These are phyloP conservation scores for Monochamus saltuarius DNA, from an alignment of 1,140 invertebrate species.

Conservation along the genomic window DNA sequence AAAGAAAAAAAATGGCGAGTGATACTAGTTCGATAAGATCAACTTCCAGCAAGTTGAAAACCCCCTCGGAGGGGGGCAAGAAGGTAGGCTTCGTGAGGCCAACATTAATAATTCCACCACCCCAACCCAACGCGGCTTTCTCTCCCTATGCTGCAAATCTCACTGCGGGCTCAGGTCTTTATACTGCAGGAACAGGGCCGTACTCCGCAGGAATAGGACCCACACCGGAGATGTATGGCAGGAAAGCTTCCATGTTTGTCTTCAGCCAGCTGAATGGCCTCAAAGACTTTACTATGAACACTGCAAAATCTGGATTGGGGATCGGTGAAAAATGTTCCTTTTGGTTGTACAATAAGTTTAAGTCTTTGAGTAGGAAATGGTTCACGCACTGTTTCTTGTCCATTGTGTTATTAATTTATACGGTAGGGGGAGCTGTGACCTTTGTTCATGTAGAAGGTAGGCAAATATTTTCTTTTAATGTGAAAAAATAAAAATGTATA, in stretches of 20 bases:
- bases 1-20: conserved; percentile 12
- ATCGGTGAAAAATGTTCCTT: conserved; percentile 78
- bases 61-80: conserved; percentile 16
- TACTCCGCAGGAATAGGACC: conserved; percentile 1
- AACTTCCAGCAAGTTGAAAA: conserved; percentile 8
- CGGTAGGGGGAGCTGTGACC: conserved; percentile 72
- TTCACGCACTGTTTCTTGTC: conserved; percentile 86
- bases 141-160: not conserved
- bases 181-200: conserved; percentile 2
- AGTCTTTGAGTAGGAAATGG: conserved; percentile 76
- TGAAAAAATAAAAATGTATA: too few relatives aligned
- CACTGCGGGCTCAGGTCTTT: conserved; percentile 10
- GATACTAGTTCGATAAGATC: conserved; percentile 14
- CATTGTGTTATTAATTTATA: conserved; percentile 74
- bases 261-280: conserved; percentile 74
- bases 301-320: conserved; percentile 74
- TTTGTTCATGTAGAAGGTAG: conserved; percentile 76
- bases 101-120: conserved; percentile 35
- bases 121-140: conserved; percentile 15
- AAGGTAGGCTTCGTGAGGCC: conserved; percentile 34
- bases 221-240: conserved; percentile 52
- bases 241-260: conserved; percentile 71
- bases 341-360: conserved; percentile 76
- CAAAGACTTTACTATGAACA: conserved; percentile 71
- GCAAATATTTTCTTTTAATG: conserved; percentile 17